Evolutionary conservation across 2,113 vertebrate species (phyloP), one percentile per base, ranked within the genome.

Genomic region (Peromyscus maniculatus): DNA sequence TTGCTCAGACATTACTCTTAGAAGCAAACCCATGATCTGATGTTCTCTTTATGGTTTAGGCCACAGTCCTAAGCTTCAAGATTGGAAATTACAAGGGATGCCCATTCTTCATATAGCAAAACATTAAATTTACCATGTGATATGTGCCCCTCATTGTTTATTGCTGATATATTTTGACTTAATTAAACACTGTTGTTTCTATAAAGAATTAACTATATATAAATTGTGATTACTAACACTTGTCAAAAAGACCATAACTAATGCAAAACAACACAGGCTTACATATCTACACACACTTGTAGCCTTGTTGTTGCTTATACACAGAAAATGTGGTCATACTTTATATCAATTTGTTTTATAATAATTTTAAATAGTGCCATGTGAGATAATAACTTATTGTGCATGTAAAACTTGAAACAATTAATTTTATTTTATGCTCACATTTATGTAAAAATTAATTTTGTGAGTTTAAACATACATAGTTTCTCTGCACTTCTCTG

Each of bases 401-500:
- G 59, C 5, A 75, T 86, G 39, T 6, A 95, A 83, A 69, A 89
- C 36, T 91, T n/a, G 19, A 96, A 93, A n/a, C 43, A 46, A 67
- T 52, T 82, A 46, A 67, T 52, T 82, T 78, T 39, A 94, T 94
- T 92, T 74, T 66, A 31, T 55, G 2, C 90, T 96, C 83, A 87
- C 86, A 64, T 21, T 67, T 62, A 46, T 71, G 49, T 49, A 15
- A 86, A 82, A 94, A 79, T 83, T 67, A 72, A 24, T 67, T 96
- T 66, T 80, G n/a, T 89, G 57, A 87, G 7, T 91, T 93, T 91
- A 31, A 75, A 89, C 77, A 67, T 39, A 67, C 31, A 46, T 90
- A 64, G 89, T n/a, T 31, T n/a, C n/a, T n/a, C n/a, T n/a, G n/a
- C n/a, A n/a, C 4, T 80, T 87, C 3, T 22, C 71, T 86, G 6